Base-by-base conservation (phyloP, 2,888 invertebrate species). In the Scaptomyza caliginosa region DNA sequence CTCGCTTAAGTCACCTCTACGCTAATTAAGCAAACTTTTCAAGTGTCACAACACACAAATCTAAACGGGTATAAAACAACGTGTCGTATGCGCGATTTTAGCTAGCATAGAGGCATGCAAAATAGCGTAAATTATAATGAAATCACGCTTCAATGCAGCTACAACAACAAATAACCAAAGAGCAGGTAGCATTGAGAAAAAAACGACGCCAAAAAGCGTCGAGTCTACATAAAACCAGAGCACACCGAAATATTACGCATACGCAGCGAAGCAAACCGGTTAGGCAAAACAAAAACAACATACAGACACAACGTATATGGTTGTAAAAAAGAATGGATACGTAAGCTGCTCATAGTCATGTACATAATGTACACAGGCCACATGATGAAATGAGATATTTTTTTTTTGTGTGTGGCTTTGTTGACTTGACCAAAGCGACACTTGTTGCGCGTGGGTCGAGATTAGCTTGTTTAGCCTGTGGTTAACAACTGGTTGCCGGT, bases 211-310 rank as follows among this genome's bases (percentile, higher is more conserved):
- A 38, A 71, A 63, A 62, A 50, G 54, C 55, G 55, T 49, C 26
- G 32, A 49, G 51, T 65, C 42, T 65, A 59, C 50, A 49, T 73
- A 48, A 63, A 69, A 51, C 17, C 69, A 65, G 56, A 69, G 74
- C 69, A 59, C 38, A 42, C 38, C 19, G 2, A 39, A 60, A 70
- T 52, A 74, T 76, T 76, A 83, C 80, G 83, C 72, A 72, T 75
- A 83, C 66, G 78, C 80, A 83, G 75, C 79, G 59, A 77, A 65
- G 68, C 76, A 59, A 72, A 80, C 80, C 80, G 84, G 80, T 84
- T 84, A 62, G 30, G 6, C 32, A 48, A 24, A 36, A 19, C 36
- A 72, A 63, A 74, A 68, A 74, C 79, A 72, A 79, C 74, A 70
- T 51, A 66, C 36, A 55, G 36, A 64, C 19, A 32, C n/a, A n/a